Base-by-base conservation (phyloP, 2,797 vertebrate species). In the Myotis findleyi region DNA sequence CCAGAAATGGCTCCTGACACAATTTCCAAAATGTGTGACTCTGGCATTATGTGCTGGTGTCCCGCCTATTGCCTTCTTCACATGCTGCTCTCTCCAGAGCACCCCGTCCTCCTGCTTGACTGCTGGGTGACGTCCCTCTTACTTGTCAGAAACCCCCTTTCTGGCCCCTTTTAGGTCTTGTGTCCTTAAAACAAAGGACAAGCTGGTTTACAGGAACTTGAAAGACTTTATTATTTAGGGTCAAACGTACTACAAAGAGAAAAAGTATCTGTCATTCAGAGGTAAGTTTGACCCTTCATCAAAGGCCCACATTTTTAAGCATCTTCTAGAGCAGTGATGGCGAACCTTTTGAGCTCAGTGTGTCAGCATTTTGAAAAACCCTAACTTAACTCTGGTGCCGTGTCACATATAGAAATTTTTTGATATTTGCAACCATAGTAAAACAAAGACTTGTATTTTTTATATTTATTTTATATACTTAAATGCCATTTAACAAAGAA, bases 281-380 rank as follows among this genome's bases (percentile, higher is more conserved):
- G 20, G 47, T 72, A 89, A 94, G 44, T 38, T 23, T 27, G 23
- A 84, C 41, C 72, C 75, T 89, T 94, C 23, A 88, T 73, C 77
- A 77, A 88, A 94, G 41, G 7, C 49, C 36, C 55, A 44, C 17
- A 47, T 64, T 88, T 95, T 93, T 51, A 86, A 95, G 41, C 9
- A n/a, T 75, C 72, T 90, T 90, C 51, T n/a, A 36, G 13, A 90
- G 53, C 33, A 33, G 33, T 33, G 33, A 33, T 33, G 33, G 33
- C 33, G 33, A 33, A 33, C 33, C 33, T 33, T 33, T 33, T 33
- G 33, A 33, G 33, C 33, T 33, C 33, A 33, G 33, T 33, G 33
- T 33, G 33, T 33, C 33, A 33, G 33, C 33, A 33, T 33, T 33
- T 33, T 33, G 33, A 33, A 33, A 33, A 33, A 33, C 33, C 33